Conservation (phyloP, 1,140 invertebrate species). For the Brachionus manjavacas region DNA sequence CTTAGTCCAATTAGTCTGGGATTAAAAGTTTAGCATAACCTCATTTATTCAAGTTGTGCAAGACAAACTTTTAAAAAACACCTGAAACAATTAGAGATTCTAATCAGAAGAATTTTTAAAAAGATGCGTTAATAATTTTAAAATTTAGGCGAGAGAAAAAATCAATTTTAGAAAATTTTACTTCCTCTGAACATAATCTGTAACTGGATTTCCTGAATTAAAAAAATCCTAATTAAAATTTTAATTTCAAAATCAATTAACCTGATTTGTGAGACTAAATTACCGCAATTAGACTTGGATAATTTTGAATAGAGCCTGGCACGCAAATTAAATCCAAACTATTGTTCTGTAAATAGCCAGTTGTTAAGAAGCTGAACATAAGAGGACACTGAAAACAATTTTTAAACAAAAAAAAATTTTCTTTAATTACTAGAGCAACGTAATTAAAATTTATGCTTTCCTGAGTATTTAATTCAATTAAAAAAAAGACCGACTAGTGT, state of each 20-base stretch:
- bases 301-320: background rate
- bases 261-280: slow-evolving; percentile 10
- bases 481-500: background rate
- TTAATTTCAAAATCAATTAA: slow-evolving; percentile 12
- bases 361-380: slow-evolving; percentile 9
- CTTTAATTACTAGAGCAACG: background rate
- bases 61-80: background rate
- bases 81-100: too few relatives aligned
- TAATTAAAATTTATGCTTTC: background rate
- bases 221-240: background rate
- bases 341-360: background rate
- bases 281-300: background rate
- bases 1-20: background rate
- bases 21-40: background rate
- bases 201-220: background rate
- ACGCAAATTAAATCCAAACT: background rate
- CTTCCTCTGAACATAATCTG: background rate
- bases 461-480: background rate
- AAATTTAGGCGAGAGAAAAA: background rate
- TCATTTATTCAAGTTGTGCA: background rate
- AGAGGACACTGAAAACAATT: background rate
- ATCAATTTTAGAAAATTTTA: background rate
- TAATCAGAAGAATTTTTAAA: too few relatives aligned
- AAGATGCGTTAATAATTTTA: background rate
- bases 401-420: background rate